Evolutionary conservation across 2,113 vertebrate species (phyloP).

Genomic region (Sylvia atricapilla): DNA sequence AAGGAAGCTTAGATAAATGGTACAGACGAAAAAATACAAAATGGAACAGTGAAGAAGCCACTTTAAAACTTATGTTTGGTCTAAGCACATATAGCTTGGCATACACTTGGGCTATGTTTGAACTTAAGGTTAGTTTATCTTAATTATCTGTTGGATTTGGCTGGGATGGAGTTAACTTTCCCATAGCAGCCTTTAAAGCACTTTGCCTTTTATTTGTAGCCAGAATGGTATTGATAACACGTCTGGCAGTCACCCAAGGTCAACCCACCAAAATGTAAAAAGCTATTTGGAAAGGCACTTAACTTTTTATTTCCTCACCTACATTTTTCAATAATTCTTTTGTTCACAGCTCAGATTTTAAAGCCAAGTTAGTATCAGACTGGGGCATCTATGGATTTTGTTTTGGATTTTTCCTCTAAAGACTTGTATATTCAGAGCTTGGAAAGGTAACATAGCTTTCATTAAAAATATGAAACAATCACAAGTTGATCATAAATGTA

Average conservation of each 20-base stretch:
- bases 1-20: background rate
- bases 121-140: background rate
- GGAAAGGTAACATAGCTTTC: background rate
- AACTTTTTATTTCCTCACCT: background rate
- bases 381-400: background rate
- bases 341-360: background rate
- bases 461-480: background rate
- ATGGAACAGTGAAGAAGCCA: background rate
- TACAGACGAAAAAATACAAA: background rate
- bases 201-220: background rate
- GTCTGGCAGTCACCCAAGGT: background rate
- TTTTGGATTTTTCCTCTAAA: background rate
- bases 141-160: background rate
- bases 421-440: background rate
- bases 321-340: constrained; percentile 14
- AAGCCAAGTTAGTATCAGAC: background rate
- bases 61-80: background rate
- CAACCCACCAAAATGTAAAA: background rate
- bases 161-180: background rate
- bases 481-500: background rate
- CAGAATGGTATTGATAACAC: background rate
- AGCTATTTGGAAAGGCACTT: background rate
- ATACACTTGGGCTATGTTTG: background rate
- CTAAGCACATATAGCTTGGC: background rate
- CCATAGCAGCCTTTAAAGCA: background rate